Conservation (phyloP, 2,113 vertebrate genomes). For the Machaerirhynchus nigripectus region DNA sequence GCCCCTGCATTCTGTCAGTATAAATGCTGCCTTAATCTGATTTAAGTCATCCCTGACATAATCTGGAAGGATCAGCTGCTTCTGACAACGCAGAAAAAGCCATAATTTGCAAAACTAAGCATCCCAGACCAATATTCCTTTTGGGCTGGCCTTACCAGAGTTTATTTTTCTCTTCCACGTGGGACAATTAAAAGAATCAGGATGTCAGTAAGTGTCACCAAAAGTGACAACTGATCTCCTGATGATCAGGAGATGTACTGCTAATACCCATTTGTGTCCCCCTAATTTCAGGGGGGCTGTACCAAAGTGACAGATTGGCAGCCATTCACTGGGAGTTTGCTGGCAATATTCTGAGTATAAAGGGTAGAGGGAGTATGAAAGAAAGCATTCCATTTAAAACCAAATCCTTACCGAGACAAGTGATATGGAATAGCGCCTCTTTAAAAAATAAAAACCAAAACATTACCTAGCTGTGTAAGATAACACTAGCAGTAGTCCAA, state of each 20-base stretch:
- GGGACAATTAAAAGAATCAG: not conserved
- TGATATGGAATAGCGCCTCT: not conserved
- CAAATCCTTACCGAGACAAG: not conserved
- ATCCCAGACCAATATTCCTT: not conserved
- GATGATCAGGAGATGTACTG: not conserved
- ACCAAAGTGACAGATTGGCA: not conserved
- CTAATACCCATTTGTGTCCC: not conserved
- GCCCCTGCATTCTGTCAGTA: not conserved
- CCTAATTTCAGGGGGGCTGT: not conserved
- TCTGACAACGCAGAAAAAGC: not conserved
- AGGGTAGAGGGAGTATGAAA: not conserved
- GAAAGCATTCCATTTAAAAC: not conserved
- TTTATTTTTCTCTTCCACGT: not conserved
- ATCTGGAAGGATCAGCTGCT: not conserved
- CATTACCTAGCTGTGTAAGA: not conserved
- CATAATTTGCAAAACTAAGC: not conserved
- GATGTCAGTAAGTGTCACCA: not conserved
- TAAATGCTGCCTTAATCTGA: not conserved
- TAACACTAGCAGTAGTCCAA: not conserved
- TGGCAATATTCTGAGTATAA: not conserved
- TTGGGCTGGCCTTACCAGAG: not conserved
- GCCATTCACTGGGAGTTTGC: not conserved
- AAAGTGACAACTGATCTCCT: not conserved
- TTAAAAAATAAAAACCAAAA: not conserved
- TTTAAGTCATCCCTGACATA: not conserved